A percentile compares a stretch with the other conserved stretches of the same genome.
phyloP scores from a whole-genome alignment of 1,140 invertebrate species.

The Anastatus disparis region DNA sequence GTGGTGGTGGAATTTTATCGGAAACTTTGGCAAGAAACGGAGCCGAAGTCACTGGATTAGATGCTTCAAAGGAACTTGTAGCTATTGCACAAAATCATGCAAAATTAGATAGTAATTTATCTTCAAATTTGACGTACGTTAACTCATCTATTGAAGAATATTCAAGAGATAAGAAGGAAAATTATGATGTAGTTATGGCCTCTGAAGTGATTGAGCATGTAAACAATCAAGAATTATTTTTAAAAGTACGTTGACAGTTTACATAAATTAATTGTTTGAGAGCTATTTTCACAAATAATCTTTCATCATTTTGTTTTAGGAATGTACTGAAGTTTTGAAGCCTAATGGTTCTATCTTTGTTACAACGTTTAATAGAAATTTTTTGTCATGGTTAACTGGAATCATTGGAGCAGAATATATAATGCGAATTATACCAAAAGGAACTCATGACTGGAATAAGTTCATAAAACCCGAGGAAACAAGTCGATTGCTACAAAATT shows the following conservation, averaged over 20 bases:
- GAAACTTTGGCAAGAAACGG: constrained; percentile 83
- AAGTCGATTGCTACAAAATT: too few species aligned
- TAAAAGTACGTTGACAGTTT: constrained; percentile 65
- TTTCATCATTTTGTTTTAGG: too few species aligned
- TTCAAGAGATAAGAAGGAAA: constrained; percentile 58
- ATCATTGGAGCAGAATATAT: too few species aligned
- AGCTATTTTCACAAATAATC: not conserved
- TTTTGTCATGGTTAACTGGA: too few species aligned
- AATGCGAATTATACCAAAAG: too few species aligned
- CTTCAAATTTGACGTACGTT: constrained; percentile 51
- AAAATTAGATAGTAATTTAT: constrained; percentile 58
- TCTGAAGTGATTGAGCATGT: constrained; percentile 97
- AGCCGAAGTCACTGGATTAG: constrained; percentile 85
- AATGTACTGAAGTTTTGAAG: too few species aligned
- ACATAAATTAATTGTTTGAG: not conserved
- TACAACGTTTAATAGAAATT: too few species aligned
- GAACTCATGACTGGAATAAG: too few species aligned
- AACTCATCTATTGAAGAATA: constrained; percentile 68
- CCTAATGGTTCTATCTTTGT: too few species aligned
- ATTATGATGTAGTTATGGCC: constrained; percentile 85
- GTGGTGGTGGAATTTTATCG: constrained; percentile 86
- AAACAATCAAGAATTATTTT: constrained; percentile 77
- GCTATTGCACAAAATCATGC: constrained; percentile 73
- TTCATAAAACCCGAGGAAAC: too few species aligned
- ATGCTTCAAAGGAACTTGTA: constrained; percentile 79